Conservation (phyloP, 2,113 vertebrate species). For the Acanthisitta chloris region DNA sequence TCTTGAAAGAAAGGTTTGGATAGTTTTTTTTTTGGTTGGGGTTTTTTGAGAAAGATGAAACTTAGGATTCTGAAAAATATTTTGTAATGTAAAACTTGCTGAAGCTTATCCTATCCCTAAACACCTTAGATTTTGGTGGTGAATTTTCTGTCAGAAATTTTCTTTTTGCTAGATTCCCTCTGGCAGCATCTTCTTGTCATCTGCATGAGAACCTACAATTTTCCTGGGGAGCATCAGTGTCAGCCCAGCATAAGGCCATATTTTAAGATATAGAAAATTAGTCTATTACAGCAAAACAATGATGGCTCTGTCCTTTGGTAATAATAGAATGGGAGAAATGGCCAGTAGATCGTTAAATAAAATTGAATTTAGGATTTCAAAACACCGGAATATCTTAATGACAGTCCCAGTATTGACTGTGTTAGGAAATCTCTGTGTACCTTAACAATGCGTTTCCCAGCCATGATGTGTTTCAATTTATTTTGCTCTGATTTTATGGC, state of each 20-base stretch:
- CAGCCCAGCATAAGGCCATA: neutral
- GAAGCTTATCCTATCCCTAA: neutral
- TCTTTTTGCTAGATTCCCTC: neutral
- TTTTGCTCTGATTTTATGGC: neutral
- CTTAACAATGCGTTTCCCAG: neutral
- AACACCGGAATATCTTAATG: neutral
- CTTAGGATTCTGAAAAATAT: neutral
- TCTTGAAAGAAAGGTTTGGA: neutral
- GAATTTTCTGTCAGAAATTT: neutral
- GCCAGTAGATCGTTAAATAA: neutral
- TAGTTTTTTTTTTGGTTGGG: neutral
- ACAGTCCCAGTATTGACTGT: neutral
- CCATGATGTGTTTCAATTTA: neutral
- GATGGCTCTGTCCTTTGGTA: neutral
- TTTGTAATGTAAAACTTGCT: neutral
- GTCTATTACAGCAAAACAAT: neutral
- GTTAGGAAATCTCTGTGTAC: neutral
- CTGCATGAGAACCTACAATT: neutral
- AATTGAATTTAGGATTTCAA: neutral
- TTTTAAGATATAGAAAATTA: neutral
- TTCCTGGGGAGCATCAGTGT: neutral
- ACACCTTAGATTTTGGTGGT: neutral
- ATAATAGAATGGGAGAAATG: neutral
- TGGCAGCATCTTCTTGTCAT: neutral
- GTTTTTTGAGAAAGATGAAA: neutral